Percentiles rank a stretch among this genome's conserved stretches.
Conservation (phyloP, 2,888 invertebrate species). For the Ferrisia virgata region DNA sequence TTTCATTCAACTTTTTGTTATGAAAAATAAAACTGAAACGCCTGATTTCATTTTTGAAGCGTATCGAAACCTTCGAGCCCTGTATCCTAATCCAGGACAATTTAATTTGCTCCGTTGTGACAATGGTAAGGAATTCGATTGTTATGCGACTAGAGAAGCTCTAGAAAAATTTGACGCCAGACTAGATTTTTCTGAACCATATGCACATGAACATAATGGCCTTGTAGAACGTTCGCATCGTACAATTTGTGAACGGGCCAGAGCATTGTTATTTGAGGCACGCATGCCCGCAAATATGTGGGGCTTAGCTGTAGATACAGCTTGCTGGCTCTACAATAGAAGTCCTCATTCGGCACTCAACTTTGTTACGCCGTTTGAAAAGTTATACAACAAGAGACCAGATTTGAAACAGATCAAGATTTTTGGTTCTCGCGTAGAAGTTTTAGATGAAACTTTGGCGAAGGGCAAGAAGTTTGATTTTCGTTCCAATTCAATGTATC, state of each 20-base stretch:
- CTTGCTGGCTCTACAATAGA: background rate
- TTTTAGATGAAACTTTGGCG: background rate
- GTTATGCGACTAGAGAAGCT: background rate
- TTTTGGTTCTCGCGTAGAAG: background rate
- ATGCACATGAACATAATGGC: constrained; percentile 21
- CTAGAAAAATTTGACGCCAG: background rate
- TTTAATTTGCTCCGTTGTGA: constrained; percentile 21
- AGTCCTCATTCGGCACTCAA: background rate
- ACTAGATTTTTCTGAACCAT: background rate
- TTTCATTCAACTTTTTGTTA: background rate
- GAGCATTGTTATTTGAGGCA: background rate
- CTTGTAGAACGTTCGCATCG: background rate
- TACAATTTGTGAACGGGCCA: background rate
- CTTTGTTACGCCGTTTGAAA: constrained; percentile 10
- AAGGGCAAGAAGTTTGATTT: background rate
- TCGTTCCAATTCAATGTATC: background rate
- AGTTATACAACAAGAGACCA: background rate
- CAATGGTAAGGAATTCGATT: constrained; percentile 18
- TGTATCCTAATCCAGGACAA: background rate
- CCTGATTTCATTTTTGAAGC: background rate
- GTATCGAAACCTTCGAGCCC: background rate
- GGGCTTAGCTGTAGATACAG: background rate
- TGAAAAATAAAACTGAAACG: background rate
- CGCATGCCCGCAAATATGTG: background rate
- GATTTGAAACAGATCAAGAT: background rate